Evolutionary conservation across 2,113 vertebrate genomes (phyloP).

Genomic region (Benitochromis conjunctus): DNA sequence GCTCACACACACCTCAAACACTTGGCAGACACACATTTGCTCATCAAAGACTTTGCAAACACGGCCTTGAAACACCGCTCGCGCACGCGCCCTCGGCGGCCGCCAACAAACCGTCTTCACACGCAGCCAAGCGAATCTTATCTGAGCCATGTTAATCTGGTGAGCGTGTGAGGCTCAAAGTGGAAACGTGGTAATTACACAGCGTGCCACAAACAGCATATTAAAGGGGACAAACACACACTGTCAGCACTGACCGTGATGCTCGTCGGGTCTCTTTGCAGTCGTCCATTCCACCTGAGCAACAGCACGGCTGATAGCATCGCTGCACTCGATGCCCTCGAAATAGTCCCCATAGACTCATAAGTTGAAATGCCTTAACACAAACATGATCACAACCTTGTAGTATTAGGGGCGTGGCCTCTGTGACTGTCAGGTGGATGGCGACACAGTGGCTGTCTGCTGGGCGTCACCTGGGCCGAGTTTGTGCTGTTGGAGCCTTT

Average conservation of each 20-base stretch:
- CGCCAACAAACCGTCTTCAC: neutral
- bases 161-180: neutral
- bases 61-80: neutral
- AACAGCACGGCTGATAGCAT: neutral
- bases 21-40: neutral
- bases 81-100: neutral
- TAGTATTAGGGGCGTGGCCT: neutral
- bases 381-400: neutral
- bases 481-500: neutral
- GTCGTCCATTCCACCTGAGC: neutral
- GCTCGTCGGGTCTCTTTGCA: neutral
- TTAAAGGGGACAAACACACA: neutral
- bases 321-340: neutral
- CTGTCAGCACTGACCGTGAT: neutral
- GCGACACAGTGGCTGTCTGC: neutral
- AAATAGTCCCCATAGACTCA: neutral
- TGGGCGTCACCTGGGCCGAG: neutral
- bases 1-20: conserved; percentile 17
- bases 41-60: neutral
- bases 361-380: neutral
- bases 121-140: neutral
- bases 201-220: neutral
- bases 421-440: neutral
- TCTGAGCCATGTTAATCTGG: neutral
- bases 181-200: neutral